phyloP scores from a whole-genome alignment of 2,888 invertebrate genomes.

The Pristionchus arcanus region DNA sequence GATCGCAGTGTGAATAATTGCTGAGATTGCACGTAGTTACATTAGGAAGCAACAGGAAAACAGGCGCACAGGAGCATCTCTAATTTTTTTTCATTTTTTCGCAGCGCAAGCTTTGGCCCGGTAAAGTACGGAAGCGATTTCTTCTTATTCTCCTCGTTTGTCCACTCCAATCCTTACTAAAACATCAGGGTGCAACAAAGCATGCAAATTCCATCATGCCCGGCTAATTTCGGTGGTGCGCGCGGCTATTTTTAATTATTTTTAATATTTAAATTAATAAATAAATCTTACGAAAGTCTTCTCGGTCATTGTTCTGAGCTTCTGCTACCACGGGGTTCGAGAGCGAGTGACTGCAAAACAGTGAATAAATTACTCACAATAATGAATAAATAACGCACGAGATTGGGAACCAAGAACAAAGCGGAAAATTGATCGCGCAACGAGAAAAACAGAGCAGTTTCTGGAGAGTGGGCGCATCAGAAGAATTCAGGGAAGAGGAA shows the following conservation, averaged over 20 bases:
- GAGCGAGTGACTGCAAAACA: constrained; percentile 27
- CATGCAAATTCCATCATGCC: not conserved
- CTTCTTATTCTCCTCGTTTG: too few species aligned
- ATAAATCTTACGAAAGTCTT: constrained; percentile 38
- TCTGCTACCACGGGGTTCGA: not conserved
- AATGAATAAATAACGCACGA: constrained; percentile 3
- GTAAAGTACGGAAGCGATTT: too few species aligned
- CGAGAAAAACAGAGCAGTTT: not conserved
- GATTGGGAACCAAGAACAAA: not conserved
- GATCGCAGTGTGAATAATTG: not conserved
- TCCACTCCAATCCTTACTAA: not conserved
- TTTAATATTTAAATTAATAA: not conserved
- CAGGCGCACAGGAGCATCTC: constrained; percentile 6
- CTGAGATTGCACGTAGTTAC: not conserved
- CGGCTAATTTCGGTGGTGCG: not conserved
- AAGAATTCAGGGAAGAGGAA: not conserved
- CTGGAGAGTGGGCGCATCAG: not conserved
- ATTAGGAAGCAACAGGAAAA: not conserved
- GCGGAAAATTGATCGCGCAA: not conserved
- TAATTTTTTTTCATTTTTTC: not conserved
- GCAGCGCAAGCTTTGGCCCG: too few species aligned
- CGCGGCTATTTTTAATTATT: not conserved
- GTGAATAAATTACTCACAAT: constrained; percentile 11
- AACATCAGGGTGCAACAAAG: not conserved
- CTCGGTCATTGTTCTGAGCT: not conserved